phyloP scores from a whole-genome alignment of 2,113 vertebrate genomes.

The Tachycineta bicolor region DNA sequence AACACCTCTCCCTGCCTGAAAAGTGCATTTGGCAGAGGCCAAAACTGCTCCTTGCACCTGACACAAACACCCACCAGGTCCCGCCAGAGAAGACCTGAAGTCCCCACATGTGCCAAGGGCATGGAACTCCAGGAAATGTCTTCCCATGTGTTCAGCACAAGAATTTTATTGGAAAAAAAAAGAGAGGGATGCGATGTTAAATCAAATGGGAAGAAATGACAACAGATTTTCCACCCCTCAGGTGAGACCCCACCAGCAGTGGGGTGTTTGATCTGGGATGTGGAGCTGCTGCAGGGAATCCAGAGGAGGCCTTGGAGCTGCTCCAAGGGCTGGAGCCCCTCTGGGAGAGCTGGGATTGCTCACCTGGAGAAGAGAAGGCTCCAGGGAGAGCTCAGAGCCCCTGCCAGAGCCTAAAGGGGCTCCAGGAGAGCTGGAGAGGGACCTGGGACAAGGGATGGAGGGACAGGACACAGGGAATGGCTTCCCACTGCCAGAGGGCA shows the following conservation, averaged over 20 bases:
- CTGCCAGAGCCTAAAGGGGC: neutral
- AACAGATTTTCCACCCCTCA: neutral
- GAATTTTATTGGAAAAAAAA: neutral
- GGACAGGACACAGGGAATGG: neutral
- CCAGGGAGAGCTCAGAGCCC: neutral
- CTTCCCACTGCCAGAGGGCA: neutral
- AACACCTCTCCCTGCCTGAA: neutral
- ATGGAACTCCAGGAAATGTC: neutral
- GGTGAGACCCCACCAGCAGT: neutral
- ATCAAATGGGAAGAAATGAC: neutral
- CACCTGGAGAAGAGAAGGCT: neutral
- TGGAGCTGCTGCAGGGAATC: neutral
- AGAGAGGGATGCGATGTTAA: too few relatives aligned
- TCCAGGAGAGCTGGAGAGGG: neutral
- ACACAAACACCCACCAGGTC: neutral
- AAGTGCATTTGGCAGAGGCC: neutral
- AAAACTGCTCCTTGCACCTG: neutral
- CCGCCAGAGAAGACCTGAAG: neutral
- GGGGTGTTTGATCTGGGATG: neutral
- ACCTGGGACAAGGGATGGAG: neutral
- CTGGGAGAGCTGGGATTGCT: neutral
- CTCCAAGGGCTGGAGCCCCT: neutral
- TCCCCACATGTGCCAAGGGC: fast-evolving
- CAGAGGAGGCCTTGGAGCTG: fast-evolving
- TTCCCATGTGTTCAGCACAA: fast-evolving